Percentiles rank a stretch among this genome's conserved stretches.
These are phyloP conservation scores for Trialeurodes vaporariorum DNA, from an alignment of 1,140 invertebrate genomes.

Conservation along the genomic window DNA sequence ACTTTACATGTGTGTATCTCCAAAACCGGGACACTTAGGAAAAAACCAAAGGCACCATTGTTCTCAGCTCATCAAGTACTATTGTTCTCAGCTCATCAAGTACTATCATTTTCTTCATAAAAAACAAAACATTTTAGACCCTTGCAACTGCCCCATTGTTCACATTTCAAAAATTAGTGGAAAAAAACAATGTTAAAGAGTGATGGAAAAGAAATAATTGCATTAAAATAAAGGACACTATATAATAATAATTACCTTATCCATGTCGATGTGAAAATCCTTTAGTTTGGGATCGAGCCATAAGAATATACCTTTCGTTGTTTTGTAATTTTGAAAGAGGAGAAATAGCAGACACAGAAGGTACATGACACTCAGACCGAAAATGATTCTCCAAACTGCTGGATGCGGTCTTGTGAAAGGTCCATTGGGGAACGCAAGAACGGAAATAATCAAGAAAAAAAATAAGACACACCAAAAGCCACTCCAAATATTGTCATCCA, in stretches of 20 bases:
- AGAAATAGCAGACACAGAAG: slow-evolving; percentile 72
- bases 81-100: no score
- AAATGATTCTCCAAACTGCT: slow-evolving; percentile 74
- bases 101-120: no score
- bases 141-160: no score
- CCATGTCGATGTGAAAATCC: slow-evolving; percentile 59
- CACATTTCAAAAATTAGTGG: no score
- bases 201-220: no score
- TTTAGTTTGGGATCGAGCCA: slow-evolving; percentile 84
- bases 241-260: slow-evolving; percentile 43
- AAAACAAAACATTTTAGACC: no score
- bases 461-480: slow-evolving; percentile 86
- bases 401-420: slow-evolving; percentile 90
- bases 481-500: slow-evolving; percentile 73
- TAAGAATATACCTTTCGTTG: slow-evolving; percentile 77
- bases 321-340: slow-evolving; percentile 89
- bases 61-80: no score
- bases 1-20: no score
- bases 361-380: slow-evolving; percentile 88
- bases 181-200: no score
- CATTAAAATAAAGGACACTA: slow-evolving; percentile 5
- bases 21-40: no score
- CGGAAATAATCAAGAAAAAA: slow-evolving; percentile 92
- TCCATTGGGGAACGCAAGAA: slow-evolving; percentile 96
- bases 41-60: no score